Evolutionary conservation across 2,113 vertebrate species (phyloP).

Genomic region (Myotis lucifugus): DNA sequence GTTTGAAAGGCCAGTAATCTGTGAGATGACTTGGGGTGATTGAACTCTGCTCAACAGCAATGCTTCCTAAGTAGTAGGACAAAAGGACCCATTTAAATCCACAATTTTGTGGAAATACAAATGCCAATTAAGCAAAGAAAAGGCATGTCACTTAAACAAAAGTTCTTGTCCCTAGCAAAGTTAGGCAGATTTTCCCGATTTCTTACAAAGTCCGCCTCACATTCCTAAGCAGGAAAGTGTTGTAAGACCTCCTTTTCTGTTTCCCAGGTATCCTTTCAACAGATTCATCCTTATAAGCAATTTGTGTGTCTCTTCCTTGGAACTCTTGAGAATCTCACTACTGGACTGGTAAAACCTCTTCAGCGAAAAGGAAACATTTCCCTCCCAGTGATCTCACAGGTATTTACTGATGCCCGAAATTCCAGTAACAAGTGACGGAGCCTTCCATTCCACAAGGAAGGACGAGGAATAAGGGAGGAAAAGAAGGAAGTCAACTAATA

Average conservation of each 20-base stretch:
- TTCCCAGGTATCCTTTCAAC: neutral
- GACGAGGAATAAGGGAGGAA: neutral
- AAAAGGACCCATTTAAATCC: neutral
- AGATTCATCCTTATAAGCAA: neutral
- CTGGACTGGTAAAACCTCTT: neutral
- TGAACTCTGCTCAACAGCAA: neutral
- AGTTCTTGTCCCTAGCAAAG: neutral
- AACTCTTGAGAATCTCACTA: neutral
- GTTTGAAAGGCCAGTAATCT: neutral
- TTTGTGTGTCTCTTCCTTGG: neutral
- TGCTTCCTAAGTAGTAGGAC: neutral
- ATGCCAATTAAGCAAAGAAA: neutral
- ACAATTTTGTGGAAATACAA: neutral
- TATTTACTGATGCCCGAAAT: constrained; percentile 6
- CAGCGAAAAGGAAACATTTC: neutral
- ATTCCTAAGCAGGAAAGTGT: neutral
- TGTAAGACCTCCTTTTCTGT: neutral
- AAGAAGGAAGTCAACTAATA: constrained; percentile 15
- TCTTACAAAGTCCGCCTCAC: neutral
- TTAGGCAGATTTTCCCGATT: neutral
- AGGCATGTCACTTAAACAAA: neutral
- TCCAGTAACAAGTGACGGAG: neutral
- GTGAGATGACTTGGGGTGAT: neutral
- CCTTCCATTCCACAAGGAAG: neutral
- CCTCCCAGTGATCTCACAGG: neutral